phyloP scores from a whole-genome alignment of 2,797 vertebrate genomes.

The Phoxinus dragarum region DNA sequence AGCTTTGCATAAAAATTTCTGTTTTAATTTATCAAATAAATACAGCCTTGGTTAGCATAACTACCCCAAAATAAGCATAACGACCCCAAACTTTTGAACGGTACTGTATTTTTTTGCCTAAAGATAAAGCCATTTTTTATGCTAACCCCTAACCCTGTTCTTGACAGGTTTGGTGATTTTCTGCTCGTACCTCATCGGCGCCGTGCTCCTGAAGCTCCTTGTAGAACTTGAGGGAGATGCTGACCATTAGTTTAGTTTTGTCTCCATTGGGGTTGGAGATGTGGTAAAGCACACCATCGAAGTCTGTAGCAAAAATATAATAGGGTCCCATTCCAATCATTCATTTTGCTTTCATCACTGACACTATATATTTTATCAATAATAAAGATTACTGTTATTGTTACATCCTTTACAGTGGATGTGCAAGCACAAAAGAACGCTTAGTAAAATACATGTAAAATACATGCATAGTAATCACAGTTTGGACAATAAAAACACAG shows the following conservation, averaged over 20 bases:
- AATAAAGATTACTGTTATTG: neutral
- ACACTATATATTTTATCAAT: too few species aligned
- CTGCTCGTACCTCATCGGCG: conserved; percentile 88
- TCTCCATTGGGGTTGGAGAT: conserved; percentile 98
- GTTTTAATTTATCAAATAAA: neutral
- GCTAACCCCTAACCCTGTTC: too few species aligned
- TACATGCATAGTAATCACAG: neutral
- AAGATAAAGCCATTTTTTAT: neutral
- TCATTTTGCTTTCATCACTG: neutral
- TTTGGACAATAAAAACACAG: neutral
- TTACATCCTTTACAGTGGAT: too few species aligned
- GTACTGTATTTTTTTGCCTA: neutral
- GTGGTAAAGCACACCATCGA: conserved; percentile 98
- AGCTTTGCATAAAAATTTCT: neutral
- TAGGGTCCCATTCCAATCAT: neutral
- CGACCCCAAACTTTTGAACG: neutral
- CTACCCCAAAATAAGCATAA: neutral
- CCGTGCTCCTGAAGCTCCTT: conserved; percentile 98
- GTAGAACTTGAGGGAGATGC: conserved; percentile 99
- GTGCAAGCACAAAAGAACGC: neutral
- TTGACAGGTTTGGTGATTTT: neutral
- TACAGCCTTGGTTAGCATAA: neutral
- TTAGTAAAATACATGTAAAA: neutral
- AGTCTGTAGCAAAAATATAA: conserved; percentile 79
- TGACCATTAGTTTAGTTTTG: conserved; percentile 99